Percentiles rank a stretch among this genome's conserved stretches.
Conservation (phyloP, 2,797 vertebrate genomes). For the Bovichtus variegatus region DNA sequence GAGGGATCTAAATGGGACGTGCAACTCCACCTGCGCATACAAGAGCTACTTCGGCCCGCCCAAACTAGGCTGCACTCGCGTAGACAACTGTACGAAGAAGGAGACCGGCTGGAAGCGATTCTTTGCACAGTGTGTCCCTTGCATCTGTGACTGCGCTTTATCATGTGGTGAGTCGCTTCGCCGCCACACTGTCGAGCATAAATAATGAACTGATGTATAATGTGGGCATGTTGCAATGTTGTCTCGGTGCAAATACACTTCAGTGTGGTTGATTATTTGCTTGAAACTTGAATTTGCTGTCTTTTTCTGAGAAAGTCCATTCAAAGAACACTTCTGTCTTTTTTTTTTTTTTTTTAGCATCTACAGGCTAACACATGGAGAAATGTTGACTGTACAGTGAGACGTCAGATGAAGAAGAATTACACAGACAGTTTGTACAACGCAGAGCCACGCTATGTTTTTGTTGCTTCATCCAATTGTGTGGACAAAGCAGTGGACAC, state of each 20-base stretch:
- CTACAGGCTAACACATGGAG: slow-evolving; percentile 51
- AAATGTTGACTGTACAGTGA: slow-evolving; percentile 9
- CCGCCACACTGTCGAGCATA: background rate
- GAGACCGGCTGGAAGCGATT: slow-evolving; percentile 86
- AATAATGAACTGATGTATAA: background rate
- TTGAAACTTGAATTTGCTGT: slow-evolving; percentile 2
- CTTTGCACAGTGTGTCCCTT: slow-evolving; percentile 84
- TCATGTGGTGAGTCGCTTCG: slow-evolving; percentile 80
- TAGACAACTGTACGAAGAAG: slow-evolving; percentile 87
- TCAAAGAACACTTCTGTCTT: slow-evolving; percentile 14
- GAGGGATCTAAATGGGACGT: slow-evolving; percentile 81
- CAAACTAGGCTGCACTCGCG: slow-evolving; percentile 80
- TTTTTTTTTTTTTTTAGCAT: slow-evolving; percentile 57
- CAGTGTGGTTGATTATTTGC: slow-evolving; percentile 16
- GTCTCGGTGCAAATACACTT: slow-evolving; percentile 7
- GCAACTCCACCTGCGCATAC: slow-evolving; percentile 84
- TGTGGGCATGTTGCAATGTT: background rate
- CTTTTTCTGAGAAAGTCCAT: background rate
- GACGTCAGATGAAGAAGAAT: slow-evolving; percentile 36
- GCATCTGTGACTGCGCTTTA: slow-evolving; percentile 87
- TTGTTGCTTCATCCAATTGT: slow-evolving; percentile 28
- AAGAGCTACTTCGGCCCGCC: slow-evolving; percentile 80
- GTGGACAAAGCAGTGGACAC: slow-evolving; percentile 18
- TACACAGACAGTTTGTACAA: slow-evolving; percentile 11
- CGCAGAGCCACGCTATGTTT: slow-evolving; percentile 4